Conservation (phyloP, 2,888 invertebrate genomes). For the Sericinus montela region DNA sequence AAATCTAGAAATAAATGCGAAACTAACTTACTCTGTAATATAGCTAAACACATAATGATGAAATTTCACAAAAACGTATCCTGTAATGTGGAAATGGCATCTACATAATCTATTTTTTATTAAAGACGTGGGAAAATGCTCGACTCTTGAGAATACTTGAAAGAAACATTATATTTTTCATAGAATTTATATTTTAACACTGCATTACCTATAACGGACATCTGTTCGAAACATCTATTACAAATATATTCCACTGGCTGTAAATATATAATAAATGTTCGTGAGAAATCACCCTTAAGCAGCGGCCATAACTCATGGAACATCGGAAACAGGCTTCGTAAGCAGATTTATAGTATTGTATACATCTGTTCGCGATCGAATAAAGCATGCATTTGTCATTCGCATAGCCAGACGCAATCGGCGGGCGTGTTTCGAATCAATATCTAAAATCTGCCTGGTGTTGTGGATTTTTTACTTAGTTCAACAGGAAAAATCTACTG, state of each 20-base stretch:
- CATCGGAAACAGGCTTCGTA: constrained; percentile 15
- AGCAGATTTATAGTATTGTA: constrained; percentile 21
- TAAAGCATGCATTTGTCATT: constrained; percentile 30
- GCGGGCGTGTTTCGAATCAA: constrained; percentile 21
- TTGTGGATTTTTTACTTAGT: not conserved
- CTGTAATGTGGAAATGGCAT: too few relatives aligned
- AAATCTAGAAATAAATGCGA: too few relatives aligned
- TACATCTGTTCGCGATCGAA: constrained; percentile 28
- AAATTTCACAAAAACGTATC: too few relatives aligned
- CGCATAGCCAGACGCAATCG: constrained; percentile 12
- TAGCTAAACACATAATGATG: too few relatives aligned
- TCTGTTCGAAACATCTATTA: not conserved
- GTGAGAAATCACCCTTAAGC: constrained; percentile 12
- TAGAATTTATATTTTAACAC: too few relatives aligned
- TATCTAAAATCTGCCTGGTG: constrained; percentile 10
- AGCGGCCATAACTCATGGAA: constrained; percentile 21
- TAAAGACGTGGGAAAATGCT: too few relatives aligned
- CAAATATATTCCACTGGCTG: not conserved
- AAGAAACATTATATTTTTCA: too few relatives aligned
- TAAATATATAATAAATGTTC: constrained; percentile 3
- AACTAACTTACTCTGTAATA: too few relatives aligned
- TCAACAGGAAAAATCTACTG: not conserved
- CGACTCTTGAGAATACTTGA: too few relatives aligned
- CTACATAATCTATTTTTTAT: too few relatives aligned
- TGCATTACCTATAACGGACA: too few relatives aligned